These are phyloP conservation scores for Trogon surrucura DNA, from an alignment of 2,113 vertebrate species.

Conservation along the genomic window DNA sequence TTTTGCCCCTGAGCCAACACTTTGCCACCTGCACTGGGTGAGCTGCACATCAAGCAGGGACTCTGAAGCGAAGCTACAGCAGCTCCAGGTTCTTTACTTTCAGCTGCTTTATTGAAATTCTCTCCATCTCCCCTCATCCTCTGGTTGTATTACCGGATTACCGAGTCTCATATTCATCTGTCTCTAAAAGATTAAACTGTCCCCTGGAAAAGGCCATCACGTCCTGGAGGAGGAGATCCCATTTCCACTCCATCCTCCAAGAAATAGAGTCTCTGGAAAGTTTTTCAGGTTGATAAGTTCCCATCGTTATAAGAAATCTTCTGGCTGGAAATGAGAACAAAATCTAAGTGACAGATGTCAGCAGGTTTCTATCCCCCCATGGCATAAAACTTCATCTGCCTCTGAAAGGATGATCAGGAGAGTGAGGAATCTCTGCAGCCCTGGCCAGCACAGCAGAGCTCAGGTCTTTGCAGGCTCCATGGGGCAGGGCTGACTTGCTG, in stretches of 20 bases:
- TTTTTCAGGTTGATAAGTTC: neutral
- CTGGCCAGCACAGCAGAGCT: neutral
- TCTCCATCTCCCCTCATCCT: constrained; percentile 53
- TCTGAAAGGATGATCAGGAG: neutral
- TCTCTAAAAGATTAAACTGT: constrained; percentile 79
- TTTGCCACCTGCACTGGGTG: neutral
- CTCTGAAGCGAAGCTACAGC: neutral
- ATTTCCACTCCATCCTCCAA: constrained; percentile 47
- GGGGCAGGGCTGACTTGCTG: neutral
- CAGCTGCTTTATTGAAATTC: constrained; percentile 72
- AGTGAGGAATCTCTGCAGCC: neutral
- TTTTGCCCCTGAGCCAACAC: neutral
- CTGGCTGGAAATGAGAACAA: neutral
- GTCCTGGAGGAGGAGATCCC: constrained; percentile 66
- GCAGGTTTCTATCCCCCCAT: neutral
- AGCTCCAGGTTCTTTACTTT: neutral
- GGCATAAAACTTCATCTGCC: neutral
- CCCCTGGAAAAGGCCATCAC: constrained; percentile 75
- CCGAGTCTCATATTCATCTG: constrained; percentile 72
- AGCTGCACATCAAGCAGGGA: neutral
- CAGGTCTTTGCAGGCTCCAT: neutral
- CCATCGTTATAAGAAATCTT: neutral
- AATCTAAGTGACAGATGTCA: neutral
- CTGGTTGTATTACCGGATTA: constrained; percentile 66
- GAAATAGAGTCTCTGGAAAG: constrained; percentile 42